Evolutionary conservation across 1,140 invertebrate genomes (phyloP), one percentile per base, ranked within the genome.

Genomic region (Parasteatoda tepidariorum): DNA sequence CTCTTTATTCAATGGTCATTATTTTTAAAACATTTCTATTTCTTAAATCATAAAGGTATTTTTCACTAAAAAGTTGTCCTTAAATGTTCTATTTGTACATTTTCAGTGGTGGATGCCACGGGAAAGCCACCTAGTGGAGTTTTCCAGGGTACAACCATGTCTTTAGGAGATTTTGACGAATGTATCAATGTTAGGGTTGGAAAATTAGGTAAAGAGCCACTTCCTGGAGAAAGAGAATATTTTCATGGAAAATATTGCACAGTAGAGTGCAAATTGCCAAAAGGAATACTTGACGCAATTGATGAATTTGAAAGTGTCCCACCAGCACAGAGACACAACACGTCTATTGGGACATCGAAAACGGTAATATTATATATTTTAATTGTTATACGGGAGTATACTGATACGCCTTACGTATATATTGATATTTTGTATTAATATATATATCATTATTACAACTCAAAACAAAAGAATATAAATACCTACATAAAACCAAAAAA

Each of bases 91-190:
- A 66, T 66, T 30, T 84, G 9, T 24, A 18, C n/a, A 34, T 33
- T 59, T 70, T 55, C 78, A 85, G 85, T 85, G 76, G 55, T 85
- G 1, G 85, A 86, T 41, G 70, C 85, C 2, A 41, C 84, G 0
- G 85, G 85, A 6, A 83, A 83, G 38, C 79, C 76, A 22, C 85
- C 85, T 15, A 79, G 71, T 54, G 85, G 85, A 11, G n/a, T 86
- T 5, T 82, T 86, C 15, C 79, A 85, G 38, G 84, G 84, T 0
- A 84, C 76, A 0, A 70, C 64, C 13, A 71, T 81, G 34, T 62
- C 68, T 11, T 24, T 86, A 2, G 85, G 85, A 7, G 84, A 85
- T 31, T 86, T 85, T 61, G 81, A 84, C 28, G 71, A 86, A 22
- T 86, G 85, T 68, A 33, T 86, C 2, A 68, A 85, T 28, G 74